These are phyloP conservation scores for Ciconia stormi DNA, from an alignment of 2,113 vertebrate species.

Conservation along the genomic window DNA sequence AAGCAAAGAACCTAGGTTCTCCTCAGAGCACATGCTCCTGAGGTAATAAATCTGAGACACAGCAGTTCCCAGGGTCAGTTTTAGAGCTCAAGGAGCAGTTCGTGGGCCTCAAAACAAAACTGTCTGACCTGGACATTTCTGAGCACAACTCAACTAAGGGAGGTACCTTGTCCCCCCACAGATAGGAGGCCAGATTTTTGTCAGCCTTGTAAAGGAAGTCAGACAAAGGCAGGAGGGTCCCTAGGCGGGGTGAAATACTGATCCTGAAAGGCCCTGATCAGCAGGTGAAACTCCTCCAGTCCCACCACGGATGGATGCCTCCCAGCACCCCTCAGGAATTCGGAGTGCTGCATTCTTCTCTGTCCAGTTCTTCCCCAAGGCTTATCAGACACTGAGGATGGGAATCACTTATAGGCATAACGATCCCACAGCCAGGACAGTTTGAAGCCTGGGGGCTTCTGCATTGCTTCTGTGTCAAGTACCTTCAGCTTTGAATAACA, in stretches of 20 bases:
- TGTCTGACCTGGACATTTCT: background rate
- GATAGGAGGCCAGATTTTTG: background rate
- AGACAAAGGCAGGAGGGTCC: background rate
- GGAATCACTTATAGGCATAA: background rate
- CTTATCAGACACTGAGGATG: constrained; percentile 8
- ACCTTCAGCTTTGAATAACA: constrained; percentile 25
- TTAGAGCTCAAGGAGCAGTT: background rate
- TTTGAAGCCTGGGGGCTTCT: constrained; percentile 28
- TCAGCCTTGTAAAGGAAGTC: background rate
- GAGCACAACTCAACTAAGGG: background rate
- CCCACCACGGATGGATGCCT: background rate
- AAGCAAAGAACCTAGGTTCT: background rate
- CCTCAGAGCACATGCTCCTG: background rate
- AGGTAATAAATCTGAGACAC: background rate
- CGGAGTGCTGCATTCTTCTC: background rate
- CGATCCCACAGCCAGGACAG: background rate
- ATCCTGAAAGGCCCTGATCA: background rate
- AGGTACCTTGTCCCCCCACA: background rate
- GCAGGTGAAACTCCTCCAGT: background rate
- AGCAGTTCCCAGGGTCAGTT: background rate
- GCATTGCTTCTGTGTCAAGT: constrained; percentile 17
- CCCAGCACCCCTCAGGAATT: constrained; percentile 14
- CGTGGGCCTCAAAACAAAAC: background rate
- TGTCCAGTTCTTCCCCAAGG: background rate
- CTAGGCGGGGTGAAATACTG: background rate